These are phyloP conservation scores for Orthonyx spaldingii DNA, from an alignment of 2,113 vertebrate genomes.

Conservation along the genomic window DNA sequence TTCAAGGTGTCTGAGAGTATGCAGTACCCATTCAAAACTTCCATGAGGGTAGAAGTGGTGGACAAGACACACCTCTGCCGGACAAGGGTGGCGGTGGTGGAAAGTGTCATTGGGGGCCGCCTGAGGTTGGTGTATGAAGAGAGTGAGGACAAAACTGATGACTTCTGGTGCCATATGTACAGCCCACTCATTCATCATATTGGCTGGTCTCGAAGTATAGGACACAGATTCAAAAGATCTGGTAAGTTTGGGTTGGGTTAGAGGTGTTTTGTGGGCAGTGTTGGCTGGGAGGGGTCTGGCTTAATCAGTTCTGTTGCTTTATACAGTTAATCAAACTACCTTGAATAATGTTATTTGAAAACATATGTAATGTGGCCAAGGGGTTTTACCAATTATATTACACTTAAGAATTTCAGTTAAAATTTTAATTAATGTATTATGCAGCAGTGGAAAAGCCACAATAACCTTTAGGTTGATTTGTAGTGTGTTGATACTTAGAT, in stretches of 20 bases:
- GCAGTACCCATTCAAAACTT: slow-evolving; percentile 95
- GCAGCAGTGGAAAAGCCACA: background rate
- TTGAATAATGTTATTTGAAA: background rate
- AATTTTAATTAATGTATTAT: background rate
- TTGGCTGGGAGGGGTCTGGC: background rate
- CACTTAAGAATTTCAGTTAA: background rate
- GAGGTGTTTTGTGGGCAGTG: background rate
- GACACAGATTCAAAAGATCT: slow-evolving; percentile 95
- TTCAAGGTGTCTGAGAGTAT: slow-evolving; percentile 89
- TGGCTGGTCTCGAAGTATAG: slow-evolving; percentile 96
- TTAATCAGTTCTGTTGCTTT: background rate
- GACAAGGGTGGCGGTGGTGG: slow-evolving; percentile 92
- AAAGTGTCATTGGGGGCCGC: slow-evolving; percentile 91
- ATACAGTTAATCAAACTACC: background rate
- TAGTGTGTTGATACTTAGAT: background rate
- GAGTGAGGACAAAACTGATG: slow-evolving; percentile 90
- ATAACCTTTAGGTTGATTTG: background rate
- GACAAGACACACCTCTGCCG: slow-evolving; percentile 96
- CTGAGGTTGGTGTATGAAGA: slow-evolving; percentile 92
- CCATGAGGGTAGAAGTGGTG: slow-evolving; percentile 96
- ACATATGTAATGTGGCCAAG: fast-evolving
- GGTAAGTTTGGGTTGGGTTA: slow-evolving; percentile 69
- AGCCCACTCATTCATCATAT: slow-evolving; percentile 95
- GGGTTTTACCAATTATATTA: background rate
- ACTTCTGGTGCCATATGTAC: slow-evolving; percentile 99